Percentiles rank a stretch among this genome's conserved stretches.
Evolutionary conservation across 2,797 vertebrate species (phyloP).

Genomic region (Meda fulgida): DNA sequence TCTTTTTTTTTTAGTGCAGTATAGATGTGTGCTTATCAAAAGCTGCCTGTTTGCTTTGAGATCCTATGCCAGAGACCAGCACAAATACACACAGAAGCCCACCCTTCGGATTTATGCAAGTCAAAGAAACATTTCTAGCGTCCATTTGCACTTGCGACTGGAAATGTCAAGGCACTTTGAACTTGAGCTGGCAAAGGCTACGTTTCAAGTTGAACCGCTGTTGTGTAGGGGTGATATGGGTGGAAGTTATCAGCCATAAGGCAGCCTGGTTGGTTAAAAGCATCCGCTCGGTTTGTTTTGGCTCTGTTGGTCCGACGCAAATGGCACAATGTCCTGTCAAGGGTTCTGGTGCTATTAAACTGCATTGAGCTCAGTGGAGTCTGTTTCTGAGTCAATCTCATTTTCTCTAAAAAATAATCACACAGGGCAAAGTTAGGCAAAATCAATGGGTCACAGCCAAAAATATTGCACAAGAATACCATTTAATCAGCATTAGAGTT

Average conservation of each 20-base stretch:
- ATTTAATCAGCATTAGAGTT: conserved; percentile 34
- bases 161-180: conserved; percentile 42
- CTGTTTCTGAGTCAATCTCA: conserved; percentile 83
- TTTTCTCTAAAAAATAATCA: conserved; percentile 71
- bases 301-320: conserved; percentile 67
- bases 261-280: conserved; percentile 56
- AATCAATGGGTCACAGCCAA: background rate
- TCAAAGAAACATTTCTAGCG: background rate
- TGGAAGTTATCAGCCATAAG: conserved; percentile 45
- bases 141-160: conserved; percentile 26
- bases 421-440: background rate
- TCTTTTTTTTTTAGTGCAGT: conserved; percentile 43
- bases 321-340: conserved; percentile 42
- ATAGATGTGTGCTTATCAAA: conserved; percentile 48
- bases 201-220: background rate
- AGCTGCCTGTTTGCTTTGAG: conserved; percentile 16
- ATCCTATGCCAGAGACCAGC: conserved; percentile 58
- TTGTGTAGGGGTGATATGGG: background rate
- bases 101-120: conserved; percentile 56
- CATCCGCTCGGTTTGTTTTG: conserved; percentile 52
- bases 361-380: conserved; percentile 83
- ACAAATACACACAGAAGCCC: conserved; percentile 50
- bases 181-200: conserved; percentile 20
- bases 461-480: background rate
- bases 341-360: conserved; percentile 67